Conservation (phyloP, 2,888 invertebrate genomes). For the Zele albiditarsus region DNA sequence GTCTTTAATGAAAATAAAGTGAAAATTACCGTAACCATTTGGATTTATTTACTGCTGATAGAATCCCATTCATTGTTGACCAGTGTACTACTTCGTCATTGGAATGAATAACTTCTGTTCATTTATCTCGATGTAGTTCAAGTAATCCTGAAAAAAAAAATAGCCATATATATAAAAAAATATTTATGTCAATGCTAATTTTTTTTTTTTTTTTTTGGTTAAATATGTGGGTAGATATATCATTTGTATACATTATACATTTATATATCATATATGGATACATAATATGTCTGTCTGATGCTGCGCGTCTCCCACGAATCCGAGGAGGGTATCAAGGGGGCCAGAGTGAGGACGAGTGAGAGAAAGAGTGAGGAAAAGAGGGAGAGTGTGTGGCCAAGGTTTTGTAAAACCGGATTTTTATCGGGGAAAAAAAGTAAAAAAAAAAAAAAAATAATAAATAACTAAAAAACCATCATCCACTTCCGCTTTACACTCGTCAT, state of each 20-base stretch:
- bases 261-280: background rate
- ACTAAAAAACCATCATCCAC: background rate
- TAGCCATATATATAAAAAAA: background rate
- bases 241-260: background rate
- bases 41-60: too few relatives aligned
- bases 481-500: background rate
- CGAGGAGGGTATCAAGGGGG: background rate
- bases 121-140: background rate
- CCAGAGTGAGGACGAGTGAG: background rate
- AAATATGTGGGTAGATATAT: background rate
- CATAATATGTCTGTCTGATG: background rate
- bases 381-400: constrained; percentile 41
- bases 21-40: too few relatives aligned
- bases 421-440: constrained; percentile 55
- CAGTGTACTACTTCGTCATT: too few relatives aligned
- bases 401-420: constrained; percentile 57
- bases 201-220: too few relatives aligned
- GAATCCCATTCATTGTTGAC: too few relatives aligned
- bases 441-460: background rate
- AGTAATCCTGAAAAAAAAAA: background rate
- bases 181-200: background rate
- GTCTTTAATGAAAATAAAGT: too few relatives aligned
- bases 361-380: constrained; percentile 3
- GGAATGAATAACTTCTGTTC: too few relatives aligned
- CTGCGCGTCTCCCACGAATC: background rate